These are phyloP conservation scores for Calcarius lapponicus DNA, from an alignment of 2,797 vertebrate genomes.

Conservation along the genomic window DNA sequence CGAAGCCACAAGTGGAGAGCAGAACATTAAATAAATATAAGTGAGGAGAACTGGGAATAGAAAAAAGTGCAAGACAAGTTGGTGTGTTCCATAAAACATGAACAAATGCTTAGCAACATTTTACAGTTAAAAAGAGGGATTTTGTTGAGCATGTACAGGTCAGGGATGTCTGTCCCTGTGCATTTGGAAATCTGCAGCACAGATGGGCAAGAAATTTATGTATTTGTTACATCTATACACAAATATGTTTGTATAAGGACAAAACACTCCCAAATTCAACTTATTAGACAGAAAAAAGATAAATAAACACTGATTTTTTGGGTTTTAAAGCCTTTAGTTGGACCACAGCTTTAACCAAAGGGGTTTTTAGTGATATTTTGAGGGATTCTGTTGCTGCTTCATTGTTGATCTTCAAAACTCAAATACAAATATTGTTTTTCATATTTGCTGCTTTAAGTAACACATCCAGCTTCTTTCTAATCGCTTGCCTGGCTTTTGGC, in stretches of 20 bases:
- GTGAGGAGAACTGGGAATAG: slow-evolving; percentile 2
- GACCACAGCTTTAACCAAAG: not conserved
- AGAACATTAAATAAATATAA: slow-evolving; percentile 38
- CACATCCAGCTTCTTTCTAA: not conserved
- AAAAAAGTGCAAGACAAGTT: not conserved
- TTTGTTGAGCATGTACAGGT: not conserved
- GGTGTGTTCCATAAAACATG: slow-evolving; percentile 46
- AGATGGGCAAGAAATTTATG: not conserved
- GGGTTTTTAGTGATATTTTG: not conserved
- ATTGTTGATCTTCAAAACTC: not conserved
- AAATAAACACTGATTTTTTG: not conserved
- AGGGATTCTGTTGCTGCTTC: not conserved
- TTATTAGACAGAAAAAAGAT: not conserved
- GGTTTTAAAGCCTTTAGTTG: not conserved
- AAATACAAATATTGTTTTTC: not conserved
- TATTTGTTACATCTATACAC: not conserved
- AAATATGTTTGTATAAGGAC: not conserved
- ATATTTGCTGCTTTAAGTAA: not conserved
- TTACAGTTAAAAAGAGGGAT: not conserved
- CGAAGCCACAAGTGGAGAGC: not conserved
- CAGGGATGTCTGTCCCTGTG: not conserved
- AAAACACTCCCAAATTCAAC: not conserved
- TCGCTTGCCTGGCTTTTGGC: not conserved
- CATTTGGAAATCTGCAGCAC: not conserved
- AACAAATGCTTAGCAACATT: not conserved